phyloP scores from a whole-genome alignment of 2,797 vertebrate species.

The Ara ararauna region DNA sequence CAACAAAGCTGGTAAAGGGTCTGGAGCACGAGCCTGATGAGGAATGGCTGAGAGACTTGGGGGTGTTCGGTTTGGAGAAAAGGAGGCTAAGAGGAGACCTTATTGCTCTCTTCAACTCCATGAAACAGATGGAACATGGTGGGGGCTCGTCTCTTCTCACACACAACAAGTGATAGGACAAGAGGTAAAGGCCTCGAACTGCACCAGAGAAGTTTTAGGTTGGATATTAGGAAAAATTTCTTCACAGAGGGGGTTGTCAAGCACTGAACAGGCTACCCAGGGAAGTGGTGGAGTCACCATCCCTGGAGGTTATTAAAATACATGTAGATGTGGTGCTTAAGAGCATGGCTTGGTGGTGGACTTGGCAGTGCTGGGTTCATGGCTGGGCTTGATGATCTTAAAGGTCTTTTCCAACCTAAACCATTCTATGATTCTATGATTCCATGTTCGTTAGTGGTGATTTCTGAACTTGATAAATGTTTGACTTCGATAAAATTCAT shows the following conservation, averaged over 20 bases:
- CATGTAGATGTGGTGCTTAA: rapidly evolving
- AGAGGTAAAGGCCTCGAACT: neutral
- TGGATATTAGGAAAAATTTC: neutral
- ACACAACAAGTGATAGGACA: neutral
- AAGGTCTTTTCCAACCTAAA: neutral
- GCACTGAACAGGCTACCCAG: neutral
- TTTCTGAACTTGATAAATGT: neutral
- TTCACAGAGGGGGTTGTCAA: neutral
- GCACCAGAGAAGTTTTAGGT: neutral
- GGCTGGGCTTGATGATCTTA: neutral
- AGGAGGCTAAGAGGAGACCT: neutral
- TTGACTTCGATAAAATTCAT: neutral
- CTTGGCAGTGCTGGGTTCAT: neutral
- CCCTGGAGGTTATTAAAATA: neutral
- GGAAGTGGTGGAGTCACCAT: neutral
- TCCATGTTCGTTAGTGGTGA: neutral
- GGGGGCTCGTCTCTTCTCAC: rapidly evolving
- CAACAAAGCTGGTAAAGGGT: neutral
- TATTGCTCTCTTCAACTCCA: rapidly evolving
- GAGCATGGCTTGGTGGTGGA: neutral
- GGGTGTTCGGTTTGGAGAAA: neutral
- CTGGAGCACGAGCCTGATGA: neutral
- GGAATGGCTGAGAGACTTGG: neutral
- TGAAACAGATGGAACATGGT: neutral
- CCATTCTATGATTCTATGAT: neutral